Evolutionary conservation across 2,797 vertebrate genomes (phyloP).

Genomic region (Vipera latastei): DNA sequence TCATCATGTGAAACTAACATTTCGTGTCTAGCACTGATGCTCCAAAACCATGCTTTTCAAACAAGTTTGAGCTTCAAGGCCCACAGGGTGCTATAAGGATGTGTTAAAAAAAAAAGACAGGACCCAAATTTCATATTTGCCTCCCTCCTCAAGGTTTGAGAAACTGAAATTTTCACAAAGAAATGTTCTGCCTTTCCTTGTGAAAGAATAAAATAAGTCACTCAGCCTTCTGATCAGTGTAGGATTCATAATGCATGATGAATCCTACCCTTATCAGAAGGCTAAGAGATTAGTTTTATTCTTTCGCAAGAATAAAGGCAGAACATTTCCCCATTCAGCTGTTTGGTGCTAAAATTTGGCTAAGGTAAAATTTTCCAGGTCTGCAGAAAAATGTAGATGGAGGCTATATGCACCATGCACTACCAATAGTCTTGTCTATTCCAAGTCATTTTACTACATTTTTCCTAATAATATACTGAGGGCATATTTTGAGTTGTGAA

Average conservation of each 20-base stretch:
- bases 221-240: not conserved
- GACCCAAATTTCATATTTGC: not conserved
- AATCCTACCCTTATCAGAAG: not conserved
- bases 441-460: not conserved
- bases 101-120: not conserved
- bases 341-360: not conserved
- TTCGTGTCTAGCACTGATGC: not conserved
- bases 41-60: not conserved
- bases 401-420: not conserved
- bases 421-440: not conserved
- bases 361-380: not conserved
- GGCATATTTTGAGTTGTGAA: not conserved
- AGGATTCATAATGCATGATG: not conserved
- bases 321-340: not conserved
- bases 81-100: not conserved
- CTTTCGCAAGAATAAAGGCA: not conserved
- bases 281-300: not conserved
- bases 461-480: not conserved
- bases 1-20: not conserved
- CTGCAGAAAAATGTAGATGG: not conserved
- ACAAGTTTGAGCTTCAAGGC: not conserved
- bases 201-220: not conserved
- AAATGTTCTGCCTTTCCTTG: not conserved
- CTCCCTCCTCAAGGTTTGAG: not conserved
- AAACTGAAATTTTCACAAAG: not conserved